phyloP scores from a whole-genome alignment of 2,113 vertebrate species.

The Empidonax alnorum region DNA sequence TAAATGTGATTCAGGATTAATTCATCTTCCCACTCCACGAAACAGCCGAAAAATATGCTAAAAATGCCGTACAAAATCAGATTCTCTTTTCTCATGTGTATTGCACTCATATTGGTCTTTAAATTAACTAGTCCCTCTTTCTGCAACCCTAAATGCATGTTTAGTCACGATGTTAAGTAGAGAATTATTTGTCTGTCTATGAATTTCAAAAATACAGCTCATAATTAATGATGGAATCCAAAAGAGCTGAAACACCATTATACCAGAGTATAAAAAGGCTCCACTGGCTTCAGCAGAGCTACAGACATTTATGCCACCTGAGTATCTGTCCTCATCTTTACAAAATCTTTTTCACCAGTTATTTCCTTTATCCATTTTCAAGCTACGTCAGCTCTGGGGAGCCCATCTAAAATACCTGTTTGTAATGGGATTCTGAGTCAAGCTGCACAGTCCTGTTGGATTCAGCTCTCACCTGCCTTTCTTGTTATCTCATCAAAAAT shows the following conservation, averaged over 20 bases:
- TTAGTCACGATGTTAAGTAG: not conserved
- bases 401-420: not conserved
- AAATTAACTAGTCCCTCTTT: not conserved
- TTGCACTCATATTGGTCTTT: not conserved
- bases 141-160: not conserved
- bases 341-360: not conserved
- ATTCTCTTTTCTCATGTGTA: not conserved
- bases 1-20: not conserved
- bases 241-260: not conserved
- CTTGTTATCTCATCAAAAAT: not conserved
- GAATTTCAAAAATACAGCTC: not conserved
- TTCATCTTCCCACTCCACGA: not conserved
- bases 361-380: not conserved
- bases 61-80: not conserved
- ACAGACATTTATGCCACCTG: not conserved
- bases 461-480: not conserved
- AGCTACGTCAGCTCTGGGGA: not conserved
- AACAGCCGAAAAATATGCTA: not conserved
- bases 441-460: not conserved
- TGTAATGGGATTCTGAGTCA: not conserved
- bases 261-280: not conserved
- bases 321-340: not conserved
- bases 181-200: not conserved
- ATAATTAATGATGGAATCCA: not conserved
- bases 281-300: not conserved